Conservation (phyloP, 2,797 vertebrate genomes). For the Knipowitschia caucasica region DNA sequence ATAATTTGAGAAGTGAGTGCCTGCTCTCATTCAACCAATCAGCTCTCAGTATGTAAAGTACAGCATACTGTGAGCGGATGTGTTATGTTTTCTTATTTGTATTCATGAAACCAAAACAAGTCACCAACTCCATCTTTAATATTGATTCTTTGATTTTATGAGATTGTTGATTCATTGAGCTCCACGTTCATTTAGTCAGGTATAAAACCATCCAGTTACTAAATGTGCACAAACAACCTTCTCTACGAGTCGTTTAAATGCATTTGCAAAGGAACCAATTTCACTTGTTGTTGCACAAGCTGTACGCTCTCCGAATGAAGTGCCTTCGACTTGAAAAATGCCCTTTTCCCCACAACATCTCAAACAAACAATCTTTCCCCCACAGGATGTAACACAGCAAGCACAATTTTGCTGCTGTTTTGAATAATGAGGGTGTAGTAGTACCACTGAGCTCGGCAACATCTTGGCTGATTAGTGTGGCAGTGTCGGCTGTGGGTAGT, state of each 20-base stretch:
- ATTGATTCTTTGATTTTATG: too few species aligned
- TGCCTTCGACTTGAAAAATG: conserved; percentile 36
- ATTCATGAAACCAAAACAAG: too few species aligned
- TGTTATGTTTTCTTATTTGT: too few species aligned
- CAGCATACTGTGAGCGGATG: too few species aligned
- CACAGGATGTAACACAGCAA: conserved; percentile 21
- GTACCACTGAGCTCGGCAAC: conserved; percentile 13
- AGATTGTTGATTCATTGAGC: too few species aligned
- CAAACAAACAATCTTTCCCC: conserved; percentile 37
- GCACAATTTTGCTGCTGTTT: conserved; percentile 49
- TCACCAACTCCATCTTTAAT: too few species aligned
- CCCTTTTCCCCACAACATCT: conserved; percentile 6
- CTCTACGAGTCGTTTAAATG: conserved; percentile 44
- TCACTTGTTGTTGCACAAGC: conserved; percentile 32
- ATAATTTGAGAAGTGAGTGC: too few species aligned
- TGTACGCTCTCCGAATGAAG: conserved; percentile 49
- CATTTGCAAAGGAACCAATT: conserved; percentile 38
- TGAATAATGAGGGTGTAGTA: conserved; percentile 41
- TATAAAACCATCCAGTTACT: conserved; percentile 23
- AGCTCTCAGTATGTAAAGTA: too few species aligned
- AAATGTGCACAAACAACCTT: conserved; percentile 29
- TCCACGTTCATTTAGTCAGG: too few species aligned
- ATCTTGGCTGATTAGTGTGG: conserved; percentile 35
- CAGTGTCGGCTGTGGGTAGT: conserved; percentile 13
- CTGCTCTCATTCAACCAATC: too few species aligned